Evolutionary conservation across 2,113 vertebrate species (phyloP).

Genomic region (Hipposideros armiger): DNA sequence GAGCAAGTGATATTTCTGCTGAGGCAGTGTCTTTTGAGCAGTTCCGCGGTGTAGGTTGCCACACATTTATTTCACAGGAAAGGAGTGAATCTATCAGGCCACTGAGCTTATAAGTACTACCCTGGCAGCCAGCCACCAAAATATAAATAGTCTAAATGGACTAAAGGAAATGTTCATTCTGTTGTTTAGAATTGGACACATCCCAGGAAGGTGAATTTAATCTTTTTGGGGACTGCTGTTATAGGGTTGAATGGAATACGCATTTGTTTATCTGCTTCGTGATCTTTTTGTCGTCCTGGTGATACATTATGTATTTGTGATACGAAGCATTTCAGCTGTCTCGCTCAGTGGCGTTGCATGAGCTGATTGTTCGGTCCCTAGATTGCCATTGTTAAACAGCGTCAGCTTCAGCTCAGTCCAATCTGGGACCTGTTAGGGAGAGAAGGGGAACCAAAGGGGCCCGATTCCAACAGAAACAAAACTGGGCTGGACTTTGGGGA

Average conservation of each 20-base stretch:
- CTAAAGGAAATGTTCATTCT: slow-evolving; percentile 88
- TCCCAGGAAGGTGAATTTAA: slow-evolving; percentile 87
- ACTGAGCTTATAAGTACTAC: slow-evolving; percentile 87
- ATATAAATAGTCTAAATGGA: slow-evolving; percentile 88
- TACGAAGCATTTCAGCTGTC: slow-evolving; percentile 83
- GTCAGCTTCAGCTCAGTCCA: slow-evolving; percentile 59
- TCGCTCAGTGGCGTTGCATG: slow-evolving; percentile 58
- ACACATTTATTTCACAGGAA: slow-evolving; percentile 84
- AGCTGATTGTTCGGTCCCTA: slow-evolving; percentile 61
- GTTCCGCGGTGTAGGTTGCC: slow-evolving; percentile 81
- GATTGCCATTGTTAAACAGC: slow-evolving; percentile 68
- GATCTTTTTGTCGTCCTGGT: slow-evolving; percentile 84
- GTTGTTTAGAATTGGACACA: slow-evolving; percentile 87
- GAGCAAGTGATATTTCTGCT: slow-evolving; percentile 85
- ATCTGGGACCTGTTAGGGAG: slow-evolving; percentile 71
- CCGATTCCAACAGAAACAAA: slow-evolving; percentile 73
- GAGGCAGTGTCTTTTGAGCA: slow-evolving; percentile 86
- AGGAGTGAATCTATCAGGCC: slow-evolving; percentile 86
- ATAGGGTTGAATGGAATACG: slow-evolving; percentile 83
- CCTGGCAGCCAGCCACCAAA: slow-evolving; percentile 87
- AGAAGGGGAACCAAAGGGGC: slow-evolving; percentile 57
- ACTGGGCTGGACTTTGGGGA: slow-evolving; percentile 32
- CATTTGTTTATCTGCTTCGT: slow-evolving; percentile 83
- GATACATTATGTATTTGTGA: slow-evolving; percentile 81
- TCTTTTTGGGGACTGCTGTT: slow-evolving; percentile 84